Evolutionary conservation across 2,888 invertebrate species (phyloP), one percentile per base, ranked within the genome.

Genomic region (Buathra laborator): DNA sequence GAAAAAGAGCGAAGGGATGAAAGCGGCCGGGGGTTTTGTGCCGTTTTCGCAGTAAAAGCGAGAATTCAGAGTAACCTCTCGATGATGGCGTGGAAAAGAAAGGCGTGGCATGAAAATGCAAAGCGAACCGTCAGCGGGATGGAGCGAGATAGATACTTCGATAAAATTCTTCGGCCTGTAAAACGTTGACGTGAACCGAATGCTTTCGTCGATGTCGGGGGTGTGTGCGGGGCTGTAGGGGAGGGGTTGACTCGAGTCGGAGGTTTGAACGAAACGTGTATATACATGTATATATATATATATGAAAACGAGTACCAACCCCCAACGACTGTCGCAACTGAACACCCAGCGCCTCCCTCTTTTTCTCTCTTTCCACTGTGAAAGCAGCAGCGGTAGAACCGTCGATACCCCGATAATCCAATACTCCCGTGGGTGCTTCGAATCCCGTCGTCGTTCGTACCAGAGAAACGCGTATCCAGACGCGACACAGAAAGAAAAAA

Each of bases 181-280:
- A 93, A 93, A 91, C 90, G 92, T 89, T 92, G 92, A 92, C 92
- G 92, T 90, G 92, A 91, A 91, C 89, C 91, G 92, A 93, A 92
- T 93, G 91, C 91, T 87, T 87, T 89, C 85, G 87, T 14, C 48
- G 48, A 3, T 48, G 67, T 70, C 76, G 82, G 68, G 16, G 59
- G n/a, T 78, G 84, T 74, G 74, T 64, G 79, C 43, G 86, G 78
- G 79, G 74, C 76, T 80, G 78, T 74, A 56, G 37, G 64, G 9
- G 72, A 19, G 43, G 78, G 86, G 84, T 87, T 80, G 79, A 85
- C 78, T 75, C 64, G 71, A 37, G 37, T 66, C 76, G 74, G 67
- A 78, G 81, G 81, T 75, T 44, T 32, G 62, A 51, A 67, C 32
- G n/a, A 16, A 67, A n/a, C 46, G 7, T 37, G 37, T 37, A 9